A percentile compares a stretch with the other conserved stretches of the same genome.
Conservation (phyloP, 1,140 invertebrate species). For the Drosophila bocqueti region DNA sequence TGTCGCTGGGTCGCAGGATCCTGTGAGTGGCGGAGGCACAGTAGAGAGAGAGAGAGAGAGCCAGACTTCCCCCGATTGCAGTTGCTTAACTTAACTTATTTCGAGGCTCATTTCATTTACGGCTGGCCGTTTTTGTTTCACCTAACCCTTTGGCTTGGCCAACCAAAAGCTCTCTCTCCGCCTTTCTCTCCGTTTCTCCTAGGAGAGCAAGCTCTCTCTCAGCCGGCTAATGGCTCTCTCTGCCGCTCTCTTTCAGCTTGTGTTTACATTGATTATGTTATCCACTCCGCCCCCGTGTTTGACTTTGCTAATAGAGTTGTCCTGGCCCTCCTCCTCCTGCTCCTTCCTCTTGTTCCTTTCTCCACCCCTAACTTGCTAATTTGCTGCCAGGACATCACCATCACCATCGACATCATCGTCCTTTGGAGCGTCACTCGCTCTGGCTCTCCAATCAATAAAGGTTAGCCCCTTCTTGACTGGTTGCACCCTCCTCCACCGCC, state of each 20-base stretch:
- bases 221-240: slow-evolving; percentile 32
- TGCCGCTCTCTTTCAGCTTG: slow-evolving; percentile 40
- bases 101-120: slow-evolving; percentile 73
- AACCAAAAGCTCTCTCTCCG: slow-evolving; percentile 38
- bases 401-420: slow-evolving; percentile 32
- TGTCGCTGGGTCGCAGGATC: slow-evolving; percentile 61
- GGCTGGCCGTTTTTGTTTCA: slow-evolving; percentile 35
- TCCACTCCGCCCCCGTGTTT: slow-evolving; percentile 53
- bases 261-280: slow-evolving; percentile 84
- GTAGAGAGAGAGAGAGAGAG: slow-evolving; percentile 18
- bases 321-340: neutral
- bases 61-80: slow-evolving; percentile 47
- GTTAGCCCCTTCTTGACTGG: slow-evolving; percentile 28
- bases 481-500: slow-evolving; percentile 7
- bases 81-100: slow-evolving; percentile 62
- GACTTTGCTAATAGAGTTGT: slow-evolving; percentile 79
- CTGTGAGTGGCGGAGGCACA: slow-evolving; percentile 13
- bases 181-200: neutral
- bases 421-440: slow-evolving; percentile 27
- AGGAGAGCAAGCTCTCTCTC: slow-evolving; percentile 15
- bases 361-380: slow-evolving; percentile 41
- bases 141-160: slow-evolving; percentile 58
- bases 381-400: slow-evolving; percentile 67
- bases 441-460: slow-evolving; percentile 66
- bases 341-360: neutral